Evolutionary conservation across 2,888 invertebrate genomes (phyloP), one percentile per base, ranked within the genome.

Genomic region (Drosophila differens): DNA sequence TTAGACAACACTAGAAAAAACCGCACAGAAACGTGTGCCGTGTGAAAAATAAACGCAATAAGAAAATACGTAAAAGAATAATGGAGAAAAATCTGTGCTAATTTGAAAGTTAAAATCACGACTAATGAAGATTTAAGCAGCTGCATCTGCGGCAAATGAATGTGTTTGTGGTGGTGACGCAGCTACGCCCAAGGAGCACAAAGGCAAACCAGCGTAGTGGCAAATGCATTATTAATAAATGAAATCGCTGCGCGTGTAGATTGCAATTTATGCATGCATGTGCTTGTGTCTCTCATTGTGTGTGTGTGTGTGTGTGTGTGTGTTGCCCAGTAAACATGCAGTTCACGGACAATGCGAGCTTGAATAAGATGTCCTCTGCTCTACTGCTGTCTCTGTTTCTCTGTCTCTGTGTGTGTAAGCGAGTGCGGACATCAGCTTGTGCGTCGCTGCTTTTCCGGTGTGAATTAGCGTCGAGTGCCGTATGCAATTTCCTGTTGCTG

Each of bases 401-500:
- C 33, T 30, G 51, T 41, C 33, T 44, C 12, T 30, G 32, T 33
- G 47, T 33, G 16, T 60, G 10, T 25, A 30, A 52, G 65, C 68
- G 58, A 64, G 67, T 70, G 83, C 76, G 82, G 79, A 73, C 77
- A 77, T 66, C 60, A 65, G 71, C 72, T 75, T 68, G 79, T 73
- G 66, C 73, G 69, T 82, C 70, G 82, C 61, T 75, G 74, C 75
- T 57, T 78, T 85, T 85, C 87, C 85, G 86, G 86, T 89, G 89
- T 80, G 87, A 85, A 89, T 86, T 86, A 85, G 85, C 89, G 83
- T 75, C 83, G 82, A 85, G 84, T 89, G 89, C 89, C 86, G 82
- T 82, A 86, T 86, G 89, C 83, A 89, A 89, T 89, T 85, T 89
- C 85, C 89, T 88, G 86, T 79, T 89, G 77, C 74, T 88, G 85